Percentiles rank a stretch among this genome's conserved stretches.
phyloP scores from a whole-genome alignment of 2,888 invertebrate genomes.

The Gortyna flavago region DNA sequence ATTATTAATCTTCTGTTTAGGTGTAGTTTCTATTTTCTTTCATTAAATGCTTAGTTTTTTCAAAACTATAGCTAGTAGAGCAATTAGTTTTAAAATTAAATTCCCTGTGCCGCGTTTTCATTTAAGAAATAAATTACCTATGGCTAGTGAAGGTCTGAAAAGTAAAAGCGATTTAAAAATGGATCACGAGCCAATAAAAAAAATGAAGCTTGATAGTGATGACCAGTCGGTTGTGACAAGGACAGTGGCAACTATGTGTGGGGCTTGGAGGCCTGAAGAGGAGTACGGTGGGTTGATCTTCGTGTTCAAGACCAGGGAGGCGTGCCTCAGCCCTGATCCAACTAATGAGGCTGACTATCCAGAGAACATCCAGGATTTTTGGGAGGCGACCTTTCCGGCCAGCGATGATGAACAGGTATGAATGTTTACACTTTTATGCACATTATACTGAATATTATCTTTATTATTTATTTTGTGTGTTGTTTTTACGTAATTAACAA shows the following conservation, averaged over 20 bases:
- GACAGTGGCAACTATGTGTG: conserved; percentile 88
- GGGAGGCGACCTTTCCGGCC: conserved; percentile 79
- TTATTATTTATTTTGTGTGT: too few relatives aligned
- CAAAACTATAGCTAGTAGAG: conserved; percentile 58
- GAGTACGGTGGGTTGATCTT: conserved; percentile 86
- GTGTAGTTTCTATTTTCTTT: conserved; percentile 20
- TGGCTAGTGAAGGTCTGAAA: conserved; percentile 74
- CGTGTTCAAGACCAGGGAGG: conserved; percentile 81
- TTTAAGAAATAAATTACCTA: conserved; percentile 62
- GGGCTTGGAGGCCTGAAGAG: conserved; percentile 87
- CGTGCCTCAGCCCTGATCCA: conserved; percentile 86
- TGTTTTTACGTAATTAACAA: background rate
- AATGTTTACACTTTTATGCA: background rate
- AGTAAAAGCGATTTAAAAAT: conserved; percentile 72
- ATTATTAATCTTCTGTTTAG: background rate
- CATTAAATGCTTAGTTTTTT: conserved; percentile 69
- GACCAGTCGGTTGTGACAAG: conserved; percentile 61
- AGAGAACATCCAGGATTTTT: conserved; percentile 88
- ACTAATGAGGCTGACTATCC: conserved; percentile 82
- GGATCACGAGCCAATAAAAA: conserved; percentile 78
- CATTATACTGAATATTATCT: too few relatives aligned
- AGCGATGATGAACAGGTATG: conserved; percentile 79
- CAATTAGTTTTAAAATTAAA: conserved; percentile 52
- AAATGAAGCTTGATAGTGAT: conserved; percentile 65
- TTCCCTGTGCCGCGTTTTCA: conserved; percentile 23